phyloP scores from a whole-genome alignment of 2,888 invertebrate genomes.

The Dromius quadrimaculatus region DNA sequence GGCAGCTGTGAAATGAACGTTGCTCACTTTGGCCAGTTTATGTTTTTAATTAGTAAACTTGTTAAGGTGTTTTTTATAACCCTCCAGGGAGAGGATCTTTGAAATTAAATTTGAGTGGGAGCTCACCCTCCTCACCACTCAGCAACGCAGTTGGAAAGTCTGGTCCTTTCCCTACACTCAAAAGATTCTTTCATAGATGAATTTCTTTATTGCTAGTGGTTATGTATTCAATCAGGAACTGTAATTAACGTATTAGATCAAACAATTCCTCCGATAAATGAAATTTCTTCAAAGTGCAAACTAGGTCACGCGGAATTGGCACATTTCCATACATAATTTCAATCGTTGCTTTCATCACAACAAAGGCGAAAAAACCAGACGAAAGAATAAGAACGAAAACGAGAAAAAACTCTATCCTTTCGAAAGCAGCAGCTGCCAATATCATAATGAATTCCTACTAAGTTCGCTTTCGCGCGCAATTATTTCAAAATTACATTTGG shows the following conservation, averaged over 20 bases:
- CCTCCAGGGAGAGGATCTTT: conserved; percentile 32
- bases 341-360: conserved; percentile 37
- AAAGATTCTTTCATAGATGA: no score
- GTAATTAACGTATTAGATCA: conserved; percentile 35
- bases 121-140: no score
- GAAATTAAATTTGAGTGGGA: conserved; percentile 13
- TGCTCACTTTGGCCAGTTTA: conserved; percentile 39
- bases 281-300: conserved; percentile 33
- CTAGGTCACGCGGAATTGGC: conserved; percentile 24
- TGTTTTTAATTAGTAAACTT: conserved; percentile 50
- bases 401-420: conserved; percentile 35
- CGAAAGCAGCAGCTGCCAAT: conserved; percentile 32
- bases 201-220: no score
- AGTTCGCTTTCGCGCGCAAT: conserved; percentile 38
- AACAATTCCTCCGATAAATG: conserved; percentile 27
- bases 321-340: conserved; percentile 35
- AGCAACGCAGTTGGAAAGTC: no score
- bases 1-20: conserved; percentile 6
- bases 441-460: conserved; percentile 38
- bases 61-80: conserved; percentile 49
- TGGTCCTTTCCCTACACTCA: no score
- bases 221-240: conserved; percentile 27
- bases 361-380: conserved; percentile 33
- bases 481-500: conserved; percentile 36
- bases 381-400: conserved; percentile 33